Evolutionary conservation across 2,797 vertebrate genomes (phyloP), one percentile per base, ranked within the genome.

Genomic region (Pyrocephalus nanus): DNA sequence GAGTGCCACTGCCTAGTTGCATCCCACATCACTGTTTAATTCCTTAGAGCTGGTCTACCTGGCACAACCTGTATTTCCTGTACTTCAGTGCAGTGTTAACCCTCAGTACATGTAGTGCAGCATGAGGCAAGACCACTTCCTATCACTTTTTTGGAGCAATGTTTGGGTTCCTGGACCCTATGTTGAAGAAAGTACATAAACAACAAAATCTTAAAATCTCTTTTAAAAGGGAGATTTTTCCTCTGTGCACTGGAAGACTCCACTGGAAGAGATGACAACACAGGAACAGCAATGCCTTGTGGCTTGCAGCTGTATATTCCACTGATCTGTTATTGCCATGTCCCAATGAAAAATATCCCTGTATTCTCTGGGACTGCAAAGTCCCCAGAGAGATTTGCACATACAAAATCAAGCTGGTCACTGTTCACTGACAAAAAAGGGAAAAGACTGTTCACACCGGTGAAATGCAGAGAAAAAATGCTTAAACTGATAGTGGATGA

Each of bases 41-140:
- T 69, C 30, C 16, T 79, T 12, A 75, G 16, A 11, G 6, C 16
- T 55, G n/a, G 5, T 60, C 25, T 55, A 2, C 20, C 22, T n/a
- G 15, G 9, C 22, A 62, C 0, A 0, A 47, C 7, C 6, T n/a
- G 6, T 15, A 12, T 29, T 62, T 25, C 15, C 54, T 2, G 3
- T 47, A 19, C 50, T 80, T 64, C 43, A 45, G 32, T 11, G 32
- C 12, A 25, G 8, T 13, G 25, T 19, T 67, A 36, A 19, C 29
- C 12, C 40, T 47, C 61, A 32, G 20, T 5, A 40, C 65, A 8
- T 12, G 16, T 21, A 15, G 11, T 55, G 25, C 15, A 65, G 30
- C 65, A 51, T 19, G 17, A 77, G 60, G 12, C 17, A 45, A 36
- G 21, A 61, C 7, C 19, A 25, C 0, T 3, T 76, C 47, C 25